phyloP scores from a whole-genome alignment of 2,113 vertebrate species.

The Cheirogaleus medius region DNA sequence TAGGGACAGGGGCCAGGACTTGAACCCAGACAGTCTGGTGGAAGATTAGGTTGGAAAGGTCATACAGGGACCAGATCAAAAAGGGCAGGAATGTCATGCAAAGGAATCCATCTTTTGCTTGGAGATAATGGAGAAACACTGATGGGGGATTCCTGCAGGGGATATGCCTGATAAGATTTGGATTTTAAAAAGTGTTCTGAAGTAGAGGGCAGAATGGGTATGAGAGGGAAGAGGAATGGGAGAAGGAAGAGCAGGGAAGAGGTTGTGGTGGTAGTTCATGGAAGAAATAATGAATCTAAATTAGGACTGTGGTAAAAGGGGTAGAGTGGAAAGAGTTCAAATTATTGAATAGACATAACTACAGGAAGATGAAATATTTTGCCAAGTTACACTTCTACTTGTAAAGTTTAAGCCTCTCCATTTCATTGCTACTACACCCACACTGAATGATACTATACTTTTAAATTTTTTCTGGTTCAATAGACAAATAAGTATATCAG shows the following conservation, averaged over 20 bases:
- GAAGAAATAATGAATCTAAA: background rate
- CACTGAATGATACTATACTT: background rate
- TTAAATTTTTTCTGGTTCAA: background rate
- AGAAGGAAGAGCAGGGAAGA: background rate
- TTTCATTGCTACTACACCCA: background rate
- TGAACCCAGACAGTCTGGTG: background rate
- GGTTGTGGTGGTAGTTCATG: background rate
- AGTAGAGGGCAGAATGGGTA: background rate
- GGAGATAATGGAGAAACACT: background rate
- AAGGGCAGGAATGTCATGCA: background rate
- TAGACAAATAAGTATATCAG: background rate
- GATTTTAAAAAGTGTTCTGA: background rate
- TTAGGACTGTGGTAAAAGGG: background rate
- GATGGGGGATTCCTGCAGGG: background rate
- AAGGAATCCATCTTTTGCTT: background rate
- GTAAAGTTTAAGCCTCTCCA: background rate
- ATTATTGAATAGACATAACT: background rate
- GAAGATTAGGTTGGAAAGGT: background rate
- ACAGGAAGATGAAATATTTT: background rate
- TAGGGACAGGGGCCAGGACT: background rate
- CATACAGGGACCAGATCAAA: background rate
- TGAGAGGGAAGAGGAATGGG: background rate
- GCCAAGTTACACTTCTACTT: background rate
- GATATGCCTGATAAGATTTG: background rate
- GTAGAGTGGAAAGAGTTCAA: background rate